These are phyloP conservation scores for Saturnia pavonia DNA, from an alignment of 2,888 invertebrate species.

Conservation along the genomic window DNA sequence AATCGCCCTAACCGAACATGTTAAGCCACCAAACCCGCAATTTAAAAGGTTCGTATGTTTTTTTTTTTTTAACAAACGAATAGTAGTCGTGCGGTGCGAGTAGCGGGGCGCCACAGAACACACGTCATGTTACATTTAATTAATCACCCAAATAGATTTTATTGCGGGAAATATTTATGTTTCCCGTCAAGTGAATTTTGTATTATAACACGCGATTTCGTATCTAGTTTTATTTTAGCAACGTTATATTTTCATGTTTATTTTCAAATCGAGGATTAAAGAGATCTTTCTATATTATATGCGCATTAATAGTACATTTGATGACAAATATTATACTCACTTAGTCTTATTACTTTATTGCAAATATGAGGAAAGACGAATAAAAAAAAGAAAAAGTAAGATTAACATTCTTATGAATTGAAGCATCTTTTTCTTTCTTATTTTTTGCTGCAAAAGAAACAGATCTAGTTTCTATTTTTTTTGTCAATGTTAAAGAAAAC, in stretches of 20 bases:
- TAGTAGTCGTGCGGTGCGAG: slow-evolving; percentile 20
- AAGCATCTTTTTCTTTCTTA: neutral
- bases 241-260: slow-evolving; percentile 27
- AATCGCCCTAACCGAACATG: slow-evolving; percentile 39
- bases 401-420: neutral
- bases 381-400: neutral
- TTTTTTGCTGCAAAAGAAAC: neutral
- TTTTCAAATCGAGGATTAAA: neutral
- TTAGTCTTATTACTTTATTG: neutral
- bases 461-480: no score
- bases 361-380: neutral
- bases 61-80: slow-evolving; percentile 32
- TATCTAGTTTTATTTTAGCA: slow-evolving; percentile 44
- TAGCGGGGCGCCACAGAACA: slow-evolving; percentile 27
- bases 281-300: neutral
- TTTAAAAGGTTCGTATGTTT: slow-evolving; percentile 39
- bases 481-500: neutral
- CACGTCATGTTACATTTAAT: slow-evolving; percentile 60
- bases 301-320: neutral
- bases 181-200: slow-evolving; percentile 54
- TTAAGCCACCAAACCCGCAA: slow-evolving; percentile 33
- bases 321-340: neutral
- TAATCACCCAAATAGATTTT: slow-evolving; percentile 72
- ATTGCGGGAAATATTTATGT: slow-evolving; percentile 71
- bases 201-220: slow-evolving; percentile 36